Evolutionary conservation across 2,797 vertebrate species (phyloP).

Genomic region (Microhierax caerulescens): DNA sequence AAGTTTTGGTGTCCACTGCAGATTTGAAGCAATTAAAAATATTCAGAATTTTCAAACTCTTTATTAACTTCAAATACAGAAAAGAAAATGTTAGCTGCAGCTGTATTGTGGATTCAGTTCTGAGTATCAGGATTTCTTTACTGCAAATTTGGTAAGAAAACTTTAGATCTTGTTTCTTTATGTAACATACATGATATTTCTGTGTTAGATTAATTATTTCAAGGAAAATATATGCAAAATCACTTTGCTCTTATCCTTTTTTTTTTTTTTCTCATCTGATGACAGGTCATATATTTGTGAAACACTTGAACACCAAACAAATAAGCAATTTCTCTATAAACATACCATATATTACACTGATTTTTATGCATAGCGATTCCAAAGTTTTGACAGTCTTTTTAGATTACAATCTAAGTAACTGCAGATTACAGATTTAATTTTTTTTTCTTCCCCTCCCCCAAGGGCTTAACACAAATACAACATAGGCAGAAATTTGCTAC

Average conservation of each 20-base stretch:
- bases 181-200: neutral
- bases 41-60: neutral
- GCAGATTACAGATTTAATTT: neutral
- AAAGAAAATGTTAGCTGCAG: neutral
- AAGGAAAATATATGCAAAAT: neutral
- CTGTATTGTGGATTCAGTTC: neutral
- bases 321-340: neutral
- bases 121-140: neutral
- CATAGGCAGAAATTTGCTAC: neutral
- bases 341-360: neutral
- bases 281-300: neutral
- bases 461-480: neutral
- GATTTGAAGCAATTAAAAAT: neutral
- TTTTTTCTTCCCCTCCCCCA: neutral
- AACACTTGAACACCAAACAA: neutral
- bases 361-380: neutral
- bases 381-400: neutral
- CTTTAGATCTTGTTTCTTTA: neutral
- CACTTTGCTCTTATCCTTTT: neutral
- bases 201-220: neutral
- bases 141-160: neutral
- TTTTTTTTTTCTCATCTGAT: neutral
- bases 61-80: neutral
- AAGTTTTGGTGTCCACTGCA: neutral
- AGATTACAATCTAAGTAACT: neutral